Evolutionary conservation across 2,113 vertebrate species (phyloP), one percentile per base, ranked within the genome.

Genomic region (Eurystomus gularis): DNA sequence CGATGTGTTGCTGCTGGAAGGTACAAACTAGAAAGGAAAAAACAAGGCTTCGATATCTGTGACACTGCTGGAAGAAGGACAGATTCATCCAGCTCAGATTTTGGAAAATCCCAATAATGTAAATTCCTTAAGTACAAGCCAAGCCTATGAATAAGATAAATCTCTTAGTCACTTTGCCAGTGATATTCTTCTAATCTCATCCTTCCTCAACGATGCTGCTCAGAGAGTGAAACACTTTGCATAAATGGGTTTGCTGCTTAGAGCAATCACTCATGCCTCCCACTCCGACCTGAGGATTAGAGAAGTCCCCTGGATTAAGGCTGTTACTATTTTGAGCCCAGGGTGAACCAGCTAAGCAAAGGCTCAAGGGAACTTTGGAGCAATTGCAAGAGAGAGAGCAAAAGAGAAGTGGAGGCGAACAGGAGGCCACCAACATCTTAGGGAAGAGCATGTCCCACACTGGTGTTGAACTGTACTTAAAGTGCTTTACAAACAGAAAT

Each of bases 141-240:
- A 95, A 97, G 81, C 78, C 95, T 90, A 82, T 39, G 92, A 96
- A 94, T 92, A 88, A 96, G 89, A 95, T 94, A 96, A 97, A 96
- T 97, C 94, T 93, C 92, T 95, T 96, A 95, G 94, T 96, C 94
- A 93, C 44, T 97, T 96, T 93, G 92, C 88, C 75, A 93, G 76
- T 82, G 86, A 96, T 93, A 95, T 71, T 93, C 92, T 91, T 76
- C 95, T 97, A 97, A 97, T 97, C 96, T 97, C 86, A 96, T 97
- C 93, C 93, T 88, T 96, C 76, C 88, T 95, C 82, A 94, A n/a
- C 2, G 10, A 81, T 17, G 29, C 84, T 88, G 86, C 80, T 93
- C 75, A 87, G 93, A 92, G 91, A 96, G 82, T 48, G 72, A 90
- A 96, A 90, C 57, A 54, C 58, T 96, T 95, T 48, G 86, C 92